These are phyloP conservation scores for Calephelis virginiensis DNA, from an alignment of 1,140 invertebrate genomes.

Conservation along the genomic window DNA sequence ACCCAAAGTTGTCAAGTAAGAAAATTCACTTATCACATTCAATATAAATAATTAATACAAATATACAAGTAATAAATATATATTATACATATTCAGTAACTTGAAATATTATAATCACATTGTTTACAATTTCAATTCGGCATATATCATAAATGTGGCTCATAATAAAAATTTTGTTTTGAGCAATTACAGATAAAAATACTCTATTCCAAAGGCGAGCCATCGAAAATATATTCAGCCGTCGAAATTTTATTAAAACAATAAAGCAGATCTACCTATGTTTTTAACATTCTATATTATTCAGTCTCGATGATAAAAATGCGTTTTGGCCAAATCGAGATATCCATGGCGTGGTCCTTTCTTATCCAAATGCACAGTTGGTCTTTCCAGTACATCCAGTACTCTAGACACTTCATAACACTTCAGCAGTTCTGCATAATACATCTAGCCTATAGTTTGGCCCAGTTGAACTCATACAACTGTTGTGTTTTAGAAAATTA, in stretches of 20 bases:
- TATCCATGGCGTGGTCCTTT: constrained; percentile 62
- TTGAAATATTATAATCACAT: constrained; percentile 65
- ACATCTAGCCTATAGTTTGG: background rate
- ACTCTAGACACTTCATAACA: constrained; percentile 52
- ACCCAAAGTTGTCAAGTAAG: constrained; percentile 57
- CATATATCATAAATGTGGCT: constrained; percentile 66
- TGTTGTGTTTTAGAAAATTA: no score
- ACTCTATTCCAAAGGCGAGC: constrained; percentile 73
- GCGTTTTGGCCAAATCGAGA: constrained; percentile 75
- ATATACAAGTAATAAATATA: constrained; percentile 45
- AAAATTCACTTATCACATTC: constrained; percentile 70
- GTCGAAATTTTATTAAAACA: constrained; percentile 71
- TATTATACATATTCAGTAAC: constrained; percentile 59
- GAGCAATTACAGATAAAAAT: constrained; percentile 71
- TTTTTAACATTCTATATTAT: constrained; percentile 73
- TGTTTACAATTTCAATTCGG: constrained; percentile 67
- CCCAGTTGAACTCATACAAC: background rate
- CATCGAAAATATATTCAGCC: constrained; percentile 69
- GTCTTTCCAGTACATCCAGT: constrained; percentile 52
- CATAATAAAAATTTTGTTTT: constrained; percentile 72
- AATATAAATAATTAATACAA: constrained; percentile 59
- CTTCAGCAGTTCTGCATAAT: constrained; percentile 7
- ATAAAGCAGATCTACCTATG: constrained; percentile 74
- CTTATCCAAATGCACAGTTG: constrained; percentile 55
- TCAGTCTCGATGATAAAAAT: constrained; percentile 74